Evolutionary conservation across 2,888 invertebrate genomes (phyloP).

Genomic region (Dimorphilus gyrociliatus): DNA sequence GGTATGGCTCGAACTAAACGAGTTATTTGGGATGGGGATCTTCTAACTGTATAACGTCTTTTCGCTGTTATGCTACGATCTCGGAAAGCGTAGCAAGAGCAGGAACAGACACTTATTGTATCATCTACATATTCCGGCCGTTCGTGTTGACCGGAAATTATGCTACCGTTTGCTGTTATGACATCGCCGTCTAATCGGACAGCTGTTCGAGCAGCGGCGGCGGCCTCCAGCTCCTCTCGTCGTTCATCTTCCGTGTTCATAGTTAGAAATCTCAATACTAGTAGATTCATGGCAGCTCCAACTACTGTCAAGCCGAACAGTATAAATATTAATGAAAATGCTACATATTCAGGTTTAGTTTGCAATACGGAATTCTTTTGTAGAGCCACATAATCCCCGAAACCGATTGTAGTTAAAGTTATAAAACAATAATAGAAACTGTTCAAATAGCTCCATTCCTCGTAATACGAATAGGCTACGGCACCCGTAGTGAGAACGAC

Average conservation of each 20-base stretch:
- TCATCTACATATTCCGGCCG: no score
- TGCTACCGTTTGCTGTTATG: conserved; percentile 45
- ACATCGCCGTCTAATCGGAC: conserved; percentile 91
- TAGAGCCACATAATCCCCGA: conserved; percentile 96
- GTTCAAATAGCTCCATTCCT: conserved; percentile 73
- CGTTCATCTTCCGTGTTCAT: conserved; percentile 92
- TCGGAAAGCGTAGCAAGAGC: conserved; percentile 51
- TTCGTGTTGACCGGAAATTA: conserved; percentile 40
- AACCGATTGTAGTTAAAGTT: conserved; percentile 89
- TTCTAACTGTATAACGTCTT: no score
- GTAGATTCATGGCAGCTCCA: conserved; percentile 88
- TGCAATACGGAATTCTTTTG: conserved; percentile 86
- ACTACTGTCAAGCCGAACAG: conserved; percentile 96
- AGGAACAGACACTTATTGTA: conserved; percentile 71
- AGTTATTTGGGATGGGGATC: no score
- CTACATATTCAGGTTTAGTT: conserved; percentile 90
- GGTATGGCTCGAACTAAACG: no score
- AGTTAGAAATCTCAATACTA: conserved; percentile 94
- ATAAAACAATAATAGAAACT: conserved; percentile 97
- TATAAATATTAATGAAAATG: conserved; percentile 87
- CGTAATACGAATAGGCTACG: conserved; percentile 79
- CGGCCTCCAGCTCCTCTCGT: conserved; percentile 81
- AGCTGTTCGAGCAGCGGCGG: conserved; percentile 78
- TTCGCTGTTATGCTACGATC: no score
- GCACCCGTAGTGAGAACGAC: conserved; percentile 87